Evolutionary conservation across 2,888 invertebrate species (phyloP), one percentile per base, ranked within the genome.

Genomic region (Globia sparganii): DNA sequence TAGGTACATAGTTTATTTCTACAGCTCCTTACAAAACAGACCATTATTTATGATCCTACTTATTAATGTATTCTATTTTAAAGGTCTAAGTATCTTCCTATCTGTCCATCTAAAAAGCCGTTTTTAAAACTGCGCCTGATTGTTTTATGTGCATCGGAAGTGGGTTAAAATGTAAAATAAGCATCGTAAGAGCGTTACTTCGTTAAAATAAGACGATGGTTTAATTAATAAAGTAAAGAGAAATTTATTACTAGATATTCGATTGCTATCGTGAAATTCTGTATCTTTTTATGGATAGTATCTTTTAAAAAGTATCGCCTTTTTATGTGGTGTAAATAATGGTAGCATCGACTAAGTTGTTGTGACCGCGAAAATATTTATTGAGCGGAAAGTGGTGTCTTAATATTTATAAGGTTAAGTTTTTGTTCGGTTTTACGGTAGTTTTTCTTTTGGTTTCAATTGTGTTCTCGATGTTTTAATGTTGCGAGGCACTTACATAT

Each of bases 121-220:
- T 80, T 84, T 81, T 82, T 72, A 87, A 87, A 88, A 82, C 70
- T 53, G 43, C 59, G 76, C 58, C 75, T 81, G 86, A 87, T 85
- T 83, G 86, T 83, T 88, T 88, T 88, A 88, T 88, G 77, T 40
- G 64, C 53, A 56, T 85, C 80, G 87, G 85, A 86, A 84, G 86
- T 81, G 69, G 40, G 81, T 80, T 81, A 72, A 86, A 86, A 83
- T 83, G 85, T 85, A 73, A 83, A 83, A 43, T 75, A 21, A 62
- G 37, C 56, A 34, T 11, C 28, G 56, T 34, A 80, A 77, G 37
- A 75, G 66, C 58, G 71, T 73, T 71, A 72, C 69, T 78, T 75
- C 73, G 75, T 80, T 86, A 83, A 84, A 80, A 76, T 80, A 78
- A 82, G 67, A 74, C 70, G 59, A 74, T 78, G 53, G 43, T 77